phyloP scores from a whole-genome alignment of 2,888 invertebrate species.

The Xestia xanthographa region DNA sequence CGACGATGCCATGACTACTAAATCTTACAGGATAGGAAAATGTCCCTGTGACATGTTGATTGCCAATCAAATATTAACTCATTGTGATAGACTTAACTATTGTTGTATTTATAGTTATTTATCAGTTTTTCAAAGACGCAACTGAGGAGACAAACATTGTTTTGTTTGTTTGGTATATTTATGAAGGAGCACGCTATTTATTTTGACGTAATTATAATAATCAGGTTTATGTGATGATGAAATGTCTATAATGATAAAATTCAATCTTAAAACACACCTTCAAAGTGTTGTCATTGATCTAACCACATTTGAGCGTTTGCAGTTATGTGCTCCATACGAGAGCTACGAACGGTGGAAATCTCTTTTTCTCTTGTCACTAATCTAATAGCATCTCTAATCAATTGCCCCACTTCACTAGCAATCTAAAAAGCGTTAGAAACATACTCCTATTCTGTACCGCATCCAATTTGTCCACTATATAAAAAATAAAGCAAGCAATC shows the following conservation, averaged over 20 bases:
- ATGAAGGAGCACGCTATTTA: constrained; percentile 40
- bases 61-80: constrained; percentile 69
- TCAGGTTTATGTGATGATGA: constrained; percentile 13
- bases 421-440: constrained; percentile 36
- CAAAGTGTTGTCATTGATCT: constrained; percentile 7
- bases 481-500: constrained; percentile 62
- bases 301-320: not conserved
- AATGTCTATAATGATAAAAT: constrained; percentile 19
- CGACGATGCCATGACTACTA: constrained; percentile 60
- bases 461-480: constrained; percentile 57
- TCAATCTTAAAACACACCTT: constrained; percentile 24
- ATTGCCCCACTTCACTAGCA: constrained; percentile 29
- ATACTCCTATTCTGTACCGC: constrained; percentile 30
- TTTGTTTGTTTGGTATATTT: constrained; percentile 56
- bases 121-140: constrained; percentile 65
- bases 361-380: not conserved
- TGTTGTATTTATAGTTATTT: constrained; percentile 63
- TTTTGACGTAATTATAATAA: constrained; percentile 39
- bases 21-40: constrained; percentile 24
- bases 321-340: not conserved
- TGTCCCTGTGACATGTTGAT: constrained; percentile 56
- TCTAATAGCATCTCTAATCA: constrained; percentile 30
- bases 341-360: not conserved
- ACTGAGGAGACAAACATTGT: constrained; percentile 56
- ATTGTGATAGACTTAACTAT: constrained; percentile 58